Evolutionary conservation across 2,888 invertebrate genomes (phyloP).

Genomic region (Meliscaeva auricollis): DNA sequence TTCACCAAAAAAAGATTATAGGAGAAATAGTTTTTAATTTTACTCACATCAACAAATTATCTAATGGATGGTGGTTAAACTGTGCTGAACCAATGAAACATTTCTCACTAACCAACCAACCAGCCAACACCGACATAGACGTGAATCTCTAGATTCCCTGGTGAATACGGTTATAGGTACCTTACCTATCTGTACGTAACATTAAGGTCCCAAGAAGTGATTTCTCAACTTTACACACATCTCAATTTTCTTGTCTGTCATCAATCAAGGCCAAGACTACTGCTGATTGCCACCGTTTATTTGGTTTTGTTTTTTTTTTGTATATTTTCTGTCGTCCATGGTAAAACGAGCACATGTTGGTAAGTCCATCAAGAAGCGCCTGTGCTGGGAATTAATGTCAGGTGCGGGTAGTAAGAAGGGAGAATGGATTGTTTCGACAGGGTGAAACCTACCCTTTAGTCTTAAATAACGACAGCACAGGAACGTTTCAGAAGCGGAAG

Average conservation of each 20-base stretch:
- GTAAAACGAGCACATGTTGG: constrained; percentile 17
- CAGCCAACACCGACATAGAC: too few relatives aligned
- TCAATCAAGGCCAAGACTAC: constrained; percentile 76
- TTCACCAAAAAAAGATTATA: too few relatives aligned
- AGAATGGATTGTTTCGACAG: too few relatives aligned
- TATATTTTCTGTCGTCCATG: background rate
- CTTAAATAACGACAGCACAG: too few relatives aligned
- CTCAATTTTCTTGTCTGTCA: constrained; percentile 77
- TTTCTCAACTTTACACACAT: constrained; percentile 74
- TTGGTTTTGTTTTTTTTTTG: constrained; percentile 12
- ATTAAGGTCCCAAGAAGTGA: constrained; percentile 14
- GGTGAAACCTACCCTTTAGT: too few relatives aligned
- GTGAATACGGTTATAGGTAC: background rate
- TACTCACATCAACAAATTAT: too few relatives aligned
- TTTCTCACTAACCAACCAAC: too few relatives aligned
- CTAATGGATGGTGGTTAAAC: too few relatives aligned
- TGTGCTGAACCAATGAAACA: too few relatives aligned
- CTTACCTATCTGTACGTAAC: background rate
- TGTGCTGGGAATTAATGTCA: constrained; percentile 5
- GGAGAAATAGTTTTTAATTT: too few relatives aligned
- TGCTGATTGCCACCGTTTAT: constrained; percentile 76
- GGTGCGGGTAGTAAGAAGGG: background rate
- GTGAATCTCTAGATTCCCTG: background rate
- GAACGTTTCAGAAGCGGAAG: too few relatives aligned
- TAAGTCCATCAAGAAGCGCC: constrained; percentile 23